phyloP scores from a whole-genome alignment of 2,113 vertebrate species.

The Todiramphus chloris region DNA sequence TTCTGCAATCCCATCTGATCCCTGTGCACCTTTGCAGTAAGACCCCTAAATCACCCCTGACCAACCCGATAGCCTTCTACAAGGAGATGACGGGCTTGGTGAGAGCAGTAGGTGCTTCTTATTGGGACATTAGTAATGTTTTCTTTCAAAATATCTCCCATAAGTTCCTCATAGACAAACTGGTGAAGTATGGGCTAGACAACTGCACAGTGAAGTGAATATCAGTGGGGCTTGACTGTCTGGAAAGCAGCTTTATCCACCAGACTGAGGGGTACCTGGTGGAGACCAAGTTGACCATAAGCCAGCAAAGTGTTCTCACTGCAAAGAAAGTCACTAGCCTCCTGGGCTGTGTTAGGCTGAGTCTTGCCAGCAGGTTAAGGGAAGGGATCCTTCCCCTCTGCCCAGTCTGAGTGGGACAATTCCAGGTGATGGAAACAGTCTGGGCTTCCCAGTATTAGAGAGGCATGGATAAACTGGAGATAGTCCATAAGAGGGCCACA shows the following conservation, averaged over 20 bases:
- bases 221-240: background rate
- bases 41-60: background rate
- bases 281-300: background rate
- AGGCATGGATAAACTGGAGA: background rate
- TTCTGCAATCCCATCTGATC: background rate
- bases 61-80: accelerated
- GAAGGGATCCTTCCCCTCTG: background rate
- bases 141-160: background rate
- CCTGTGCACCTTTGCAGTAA: accelerated
- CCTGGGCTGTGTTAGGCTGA: background rate
- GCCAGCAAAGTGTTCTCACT: background rate
- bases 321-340: background rate
- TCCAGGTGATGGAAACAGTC: background rate
- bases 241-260: background rate
- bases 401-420: background rate
- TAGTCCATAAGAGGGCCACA: background rate
- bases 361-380: background rate
- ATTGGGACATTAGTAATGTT: accelerated
- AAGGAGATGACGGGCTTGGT: background rate
- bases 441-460: background rate
- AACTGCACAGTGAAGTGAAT: background rate
- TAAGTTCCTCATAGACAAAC: background rate
- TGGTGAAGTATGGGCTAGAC: background rate
- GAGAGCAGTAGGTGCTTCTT: background rate
- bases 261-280: background rate